Percentiles rank a stretch among this genome's conserved stretches.
These are phyloP conservation scores for Lepilemur ruficaudatus DNA, from an alignment of 2,797 vertebrate species.

Conservation along the genomic window DNA sequence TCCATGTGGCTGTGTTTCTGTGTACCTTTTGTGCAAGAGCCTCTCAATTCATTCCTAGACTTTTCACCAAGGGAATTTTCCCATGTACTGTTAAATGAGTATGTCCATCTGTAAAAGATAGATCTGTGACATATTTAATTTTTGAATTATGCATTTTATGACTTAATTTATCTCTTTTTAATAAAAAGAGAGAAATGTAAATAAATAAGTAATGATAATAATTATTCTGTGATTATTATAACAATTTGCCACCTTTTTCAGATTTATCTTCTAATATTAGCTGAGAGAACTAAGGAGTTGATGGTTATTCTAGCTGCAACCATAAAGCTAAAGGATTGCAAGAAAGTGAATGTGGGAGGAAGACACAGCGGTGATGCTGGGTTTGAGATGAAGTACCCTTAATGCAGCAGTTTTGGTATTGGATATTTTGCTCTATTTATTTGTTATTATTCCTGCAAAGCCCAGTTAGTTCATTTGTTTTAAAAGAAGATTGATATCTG, in stretches of 20 bases:
- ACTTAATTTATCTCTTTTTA: neutral
- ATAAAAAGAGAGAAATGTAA: neutral
- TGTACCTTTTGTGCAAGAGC: accelerated
- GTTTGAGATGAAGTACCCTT: neutral
- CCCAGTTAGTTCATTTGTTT: neutral
- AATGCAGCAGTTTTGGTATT: neutral
- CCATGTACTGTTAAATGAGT: neutral
- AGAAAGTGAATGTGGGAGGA: neutral
- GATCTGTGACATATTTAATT: neutral
- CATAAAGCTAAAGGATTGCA: neutral
- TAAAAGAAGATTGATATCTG: neutral
- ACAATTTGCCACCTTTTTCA: neutral
- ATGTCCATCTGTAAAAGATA: neutral
- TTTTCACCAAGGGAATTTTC: neutral
- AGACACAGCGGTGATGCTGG: neutral
- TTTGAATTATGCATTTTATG: neutral
- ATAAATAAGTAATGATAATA: neutral
- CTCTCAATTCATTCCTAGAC: neutral
- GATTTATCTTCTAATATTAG: neutral
- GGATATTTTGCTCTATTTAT: neutral
- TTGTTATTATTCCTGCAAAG: neutral
- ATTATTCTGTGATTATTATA: neutral
- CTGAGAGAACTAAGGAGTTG: neutral
- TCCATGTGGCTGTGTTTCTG: neutral
- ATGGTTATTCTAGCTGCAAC: neutral